Percentiles rank a stretch among this genome's conserved stretches.
Evolutionary conservation across 2,888 invertebrate species (phyloP).

Genomic region (Dicyrtomina minuta): DNA sequence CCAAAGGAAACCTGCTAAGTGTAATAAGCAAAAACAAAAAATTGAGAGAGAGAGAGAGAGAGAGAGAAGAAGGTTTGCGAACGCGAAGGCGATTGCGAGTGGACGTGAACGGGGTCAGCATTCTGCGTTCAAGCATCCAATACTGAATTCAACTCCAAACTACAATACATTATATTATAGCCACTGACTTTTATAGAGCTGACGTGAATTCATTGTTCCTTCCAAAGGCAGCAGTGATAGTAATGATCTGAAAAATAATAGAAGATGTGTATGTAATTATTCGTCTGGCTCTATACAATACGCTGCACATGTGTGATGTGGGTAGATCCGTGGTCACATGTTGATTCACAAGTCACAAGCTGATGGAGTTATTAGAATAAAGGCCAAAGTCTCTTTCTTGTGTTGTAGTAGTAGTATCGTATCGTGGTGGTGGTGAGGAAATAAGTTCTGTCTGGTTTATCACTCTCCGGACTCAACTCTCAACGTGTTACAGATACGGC

Average conservation of each 20-base stretch:
- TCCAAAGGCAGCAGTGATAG: slow-evolving; percentile 8
- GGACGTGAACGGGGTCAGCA: slow-evolving; percentile 27
- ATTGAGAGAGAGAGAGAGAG: background rate
- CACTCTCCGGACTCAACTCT: background rate
- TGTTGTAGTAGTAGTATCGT: background rate
- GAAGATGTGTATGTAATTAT: background rate
- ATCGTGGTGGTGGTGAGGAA: background rate
- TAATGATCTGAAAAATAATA: slow-evolving; percentile 9
- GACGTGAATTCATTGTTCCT: slow-evolving; percentile 9
- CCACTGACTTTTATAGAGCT: background rate
- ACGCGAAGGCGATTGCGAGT: slow-evolving; percentile 1
- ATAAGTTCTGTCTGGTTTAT: background rate
- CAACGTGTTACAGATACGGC: too few relatives aligned
- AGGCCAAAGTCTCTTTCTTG: too few relatives aligned
- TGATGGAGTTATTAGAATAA: slow-evolving; percentile 8
- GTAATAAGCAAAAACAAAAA: background rate
- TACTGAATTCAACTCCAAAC: background rate
- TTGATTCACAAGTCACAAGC: background rate
- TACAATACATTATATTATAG: background rate
- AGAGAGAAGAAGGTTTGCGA: background rate
- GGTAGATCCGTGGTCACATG: background rate
- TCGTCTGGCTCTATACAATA: background rate
- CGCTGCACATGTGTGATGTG: background rate
- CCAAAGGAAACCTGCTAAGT: background rate
- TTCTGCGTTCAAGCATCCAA: background rate